Evolutionary conservation across 2,888 invertebrate genomes (phyloP).

Genomic region (Agrochola litura): DNA sequence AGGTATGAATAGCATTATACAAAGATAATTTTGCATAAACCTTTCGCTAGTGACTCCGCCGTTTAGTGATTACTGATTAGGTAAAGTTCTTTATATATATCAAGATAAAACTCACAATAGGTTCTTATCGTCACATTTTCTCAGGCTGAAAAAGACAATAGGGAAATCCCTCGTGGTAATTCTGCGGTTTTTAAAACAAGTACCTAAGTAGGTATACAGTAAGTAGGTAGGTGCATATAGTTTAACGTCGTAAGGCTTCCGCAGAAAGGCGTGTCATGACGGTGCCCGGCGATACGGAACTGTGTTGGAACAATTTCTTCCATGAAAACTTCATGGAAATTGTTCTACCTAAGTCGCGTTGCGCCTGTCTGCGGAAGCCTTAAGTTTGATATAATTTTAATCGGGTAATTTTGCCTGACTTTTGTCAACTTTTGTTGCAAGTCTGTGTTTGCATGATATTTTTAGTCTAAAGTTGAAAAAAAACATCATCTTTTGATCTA

Average conservation of each 20-base stretch:
- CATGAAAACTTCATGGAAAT: no score
- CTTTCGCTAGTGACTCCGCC: conserved; percentile 31
- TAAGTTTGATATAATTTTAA: no score
- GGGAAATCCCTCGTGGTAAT: conserved; percentile 6
- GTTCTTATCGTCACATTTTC: conserved; percentile 29
- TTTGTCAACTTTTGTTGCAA: no score
- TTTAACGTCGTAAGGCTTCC: no score
- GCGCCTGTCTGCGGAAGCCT: no score
- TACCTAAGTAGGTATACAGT: not conserved
- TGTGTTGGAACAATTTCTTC: no score
- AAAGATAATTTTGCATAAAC: conserved; percentile 14
- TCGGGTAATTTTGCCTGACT: no score
- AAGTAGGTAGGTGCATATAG: no score
- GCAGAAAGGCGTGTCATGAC: no score
- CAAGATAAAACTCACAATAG: conserved; percentile 47
- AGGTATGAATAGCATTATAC: not conserved
- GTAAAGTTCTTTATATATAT: conserved; percentile 17
- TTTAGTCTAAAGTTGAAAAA: not conserved
- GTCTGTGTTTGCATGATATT: no score
- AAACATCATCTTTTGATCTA: not conserved
- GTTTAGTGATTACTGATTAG: not conserved
- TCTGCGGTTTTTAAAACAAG: not conserved
- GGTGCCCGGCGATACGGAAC: no score
- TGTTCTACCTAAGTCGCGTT: no score
- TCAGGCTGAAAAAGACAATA: conserved; percentile 38